Evolutionary conservation across 1,140 invertebrate genomes (phyloP).

Genomic region (Palaemon carinicauda): DNA sequence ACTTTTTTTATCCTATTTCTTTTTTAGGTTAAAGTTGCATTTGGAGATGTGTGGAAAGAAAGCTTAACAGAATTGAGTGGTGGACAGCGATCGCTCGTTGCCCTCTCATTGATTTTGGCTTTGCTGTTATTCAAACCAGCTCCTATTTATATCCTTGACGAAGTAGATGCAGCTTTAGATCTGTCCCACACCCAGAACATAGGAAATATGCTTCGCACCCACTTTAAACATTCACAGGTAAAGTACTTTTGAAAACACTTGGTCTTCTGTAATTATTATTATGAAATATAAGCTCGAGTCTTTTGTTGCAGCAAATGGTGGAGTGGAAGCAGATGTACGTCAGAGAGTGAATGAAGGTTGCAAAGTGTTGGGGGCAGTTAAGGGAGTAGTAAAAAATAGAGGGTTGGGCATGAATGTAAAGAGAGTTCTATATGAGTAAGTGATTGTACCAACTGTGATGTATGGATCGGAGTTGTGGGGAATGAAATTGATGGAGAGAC

Average conservation of each 20-base stretch:
- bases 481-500: no score
- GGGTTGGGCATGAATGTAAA: no score
- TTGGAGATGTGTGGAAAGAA: slow-evolving; percentile 96
- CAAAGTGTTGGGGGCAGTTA: no score
- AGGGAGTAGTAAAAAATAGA: no score
- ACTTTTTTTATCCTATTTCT: slow-evolving; percentile 4
- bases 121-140: slow-evolving; percentile 98
- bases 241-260: background rate
- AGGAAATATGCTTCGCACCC: slow-evolving; percentile 91
- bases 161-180: slow-evolving; percentile 98
- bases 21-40: slow-evolving; percentile 83
- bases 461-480: no score
- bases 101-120: slow-evolving; percentile 93
- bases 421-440: no score
- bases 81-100: slow-evolving; percentile 95
- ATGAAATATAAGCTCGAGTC: background rate
- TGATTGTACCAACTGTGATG: no score
- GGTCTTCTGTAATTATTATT: background rate
- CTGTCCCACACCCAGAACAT: slow-evolving; percentile 99
- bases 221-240: slow-evolving; percentile 94
- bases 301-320: no score
- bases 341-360: no score
- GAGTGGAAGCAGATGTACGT: no score
- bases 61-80: slow-evolving; percentile 94
- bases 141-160: slow-evolving; percentile 97